Evolutionary conservation across 1,140 invertebrate genomes (phyloP).

Genomic region (Brachystomella parvula): DNA sequence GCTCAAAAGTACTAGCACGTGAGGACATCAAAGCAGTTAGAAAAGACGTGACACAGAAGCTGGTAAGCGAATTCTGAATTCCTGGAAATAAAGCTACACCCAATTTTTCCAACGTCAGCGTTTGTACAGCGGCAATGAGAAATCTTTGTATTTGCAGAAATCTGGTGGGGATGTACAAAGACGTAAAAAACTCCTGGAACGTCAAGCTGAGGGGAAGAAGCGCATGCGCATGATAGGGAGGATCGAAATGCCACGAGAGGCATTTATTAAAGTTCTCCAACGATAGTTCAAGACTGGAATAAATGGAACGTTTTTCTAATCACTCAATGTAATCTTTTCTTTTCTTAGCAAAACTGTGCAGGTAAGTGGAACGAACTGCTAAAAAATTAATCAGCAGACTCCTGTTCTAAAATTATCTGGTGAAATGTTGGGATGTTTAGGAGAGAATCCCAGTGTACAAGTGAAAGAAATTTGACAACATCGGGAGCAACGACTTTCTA

Average conservation of each 20-base stretch:
- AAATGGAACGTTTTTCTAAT: not conserved
- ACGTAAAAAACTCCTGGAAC: constrained; percentile 75
- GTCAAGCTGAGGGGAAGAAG: constrained; percentile 89
- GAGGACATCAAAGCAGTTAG: constrained; percentile 77
- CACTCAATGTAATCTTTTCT: not conserved
- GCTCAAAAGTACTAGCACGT: constrained; percentile 72
- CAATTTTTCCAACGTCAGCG: constrained; percentile 4
- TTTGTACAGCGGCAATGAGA: constrained; percentile 24
- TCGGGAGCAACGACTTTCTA: not conserved
- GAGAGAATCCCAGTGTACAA: not conserved
- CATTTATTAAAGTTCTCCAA: constrained; percentile 87
- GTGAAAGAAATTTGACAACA: not conserved
- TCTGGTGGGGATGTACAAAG: constrained; percentile 89
- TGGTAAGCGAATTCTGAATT: constrained; percentile 53
- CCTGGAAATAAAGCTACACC: not conserved
- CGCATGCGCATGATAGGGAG: constrained; percentile 83
- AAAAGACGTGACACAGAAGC: constrained; percentile 89
- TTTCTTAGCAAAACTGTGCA: not conserved
- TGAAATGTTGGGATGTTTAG: not conserved
- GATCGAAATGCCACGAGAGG: constrained; percentile 81
- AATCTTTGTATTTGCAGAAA: constrained; percentile 50
- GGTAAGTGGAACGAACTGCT: not conserved
- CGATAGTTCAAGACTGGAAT: constrained; percentile 47
- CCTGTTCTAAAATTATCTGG: not conserved
- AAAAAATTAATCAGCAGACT: too few species aligned